Percentiles rank a stretch among this genome's conserved stretches.
phyloP scores from a whole-genome alignment of 2,888 invertebrate species.

The Girardia tigrina region DNA sequence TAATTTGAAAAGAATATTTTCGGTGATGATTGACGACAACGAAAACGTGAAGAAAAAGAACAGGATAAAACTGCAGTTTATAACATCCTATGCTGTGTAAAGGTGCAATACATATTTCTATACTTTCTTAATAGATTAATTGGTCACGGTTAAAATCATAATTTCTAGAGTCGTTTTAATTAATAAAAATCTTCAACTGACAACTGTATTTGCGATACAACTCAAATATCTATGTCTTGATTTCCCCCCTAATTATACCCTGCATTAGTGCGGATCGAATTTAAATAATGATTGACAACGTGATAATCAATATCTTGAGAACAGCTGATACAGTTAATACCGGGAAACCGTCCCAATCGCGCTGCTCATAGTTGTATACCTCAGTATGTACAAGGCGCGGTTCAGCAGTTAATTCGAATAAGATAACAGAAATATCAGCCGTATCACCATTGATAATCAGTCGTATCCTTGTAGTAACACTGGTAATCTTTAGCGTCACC shows the following conservation, averaged over 20 bases:
- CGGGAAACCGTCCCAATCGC: conserved; percentile 19
- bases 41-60: too few relatives aligned
- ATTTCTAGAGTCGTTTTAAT: neutral
- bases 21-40: too few relatives aligned
- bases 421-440: neutral
- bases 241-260: conserved; percentile 19
- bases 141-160: too few relatives aligned
- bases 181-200: neutral
- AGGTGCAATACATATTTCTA: too few relatives aligned
- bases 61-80: too few relatives aligned
- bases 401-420: neutral
- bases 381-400: neutral
- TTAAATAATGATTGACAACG: conserved; percentile 14
- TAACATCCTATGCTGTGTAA: too few relatives aligned
- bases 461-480: conserved; percentile 19
- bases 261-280: conserved; percentile 13
- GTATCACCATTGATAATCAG: neutral
- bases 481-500: conserved; percentile 9
- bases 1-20: too few relatives aligned
- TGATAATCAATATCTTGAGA: conserved; percentile 14
- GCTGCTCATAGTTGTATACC: conserved; percentile 1
- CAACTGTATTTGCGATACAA: conserved; percentile 23
- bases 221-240: conserved; percentile 12
- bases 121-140: too few relatives aligned
- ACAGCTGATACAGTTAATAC: neutral